Evolutionary conservation across 92 coral and sea anemone species (phyloP), one percentile per base, ranked within the genome.

Genomic region (Paragorgia papillata): DNA sequence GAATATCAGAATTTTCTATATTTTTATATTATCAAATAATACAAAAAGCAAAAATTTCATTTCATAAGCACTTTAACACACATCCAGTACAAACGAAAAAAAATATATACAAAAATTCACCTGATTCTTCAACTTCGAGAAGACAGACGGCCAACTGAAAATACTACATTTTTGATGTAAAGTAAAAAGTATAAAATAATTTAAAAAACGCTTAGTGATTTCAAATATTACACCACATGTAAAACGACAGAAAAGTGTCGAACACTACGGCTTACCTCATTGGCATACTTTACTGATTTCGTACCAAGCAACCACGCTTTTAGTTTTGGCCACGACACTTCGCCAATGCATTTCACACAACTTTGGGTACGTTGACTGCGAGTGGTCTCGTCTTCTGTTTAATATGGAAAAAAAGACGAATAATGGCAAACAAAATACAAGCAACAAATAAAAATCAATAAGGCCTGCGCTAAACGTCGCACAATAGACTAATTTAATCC

Each of bases 321-420:
- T 18, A 71, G 32, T 37, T 6, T 71, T 9, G 43, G 62, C 78
- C 78, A 71, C 5, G 64, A 71, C 22, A 32, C 22, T 12, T 32
- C 32, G n/a, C 31, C 9, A 28, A 71, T 71, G 65, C 54, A 51
- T 26, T 54, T 22, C 30, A 71, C 28, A 71, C 64, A 71, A 1
- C 43, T 53, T 55, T 18, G 19, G 32, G 37, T 71, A 31, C 40
- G 26, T 37, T 53, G 39, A 55, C 20, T 33, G 39, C 3, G 28
- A 33, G 9, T 27, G 53, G 51, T 25, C 18, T 9, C 41, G 18
- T 31, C 62, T 18, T 22, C 75, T 68, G 57, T 10, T 40, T 25
- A 66, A 8, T 13, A 58, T 24, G 21, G 15, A 26, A 8, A 26
- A 26, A 30, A 32, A 13, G 31, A 17, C 8, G 3, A 22, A 56